These are phyloP conservation scores for Antennarius striatus DNA, from an alignment of 2,113 vertebrate genomes.

Conservation along the genomic window DNA sequence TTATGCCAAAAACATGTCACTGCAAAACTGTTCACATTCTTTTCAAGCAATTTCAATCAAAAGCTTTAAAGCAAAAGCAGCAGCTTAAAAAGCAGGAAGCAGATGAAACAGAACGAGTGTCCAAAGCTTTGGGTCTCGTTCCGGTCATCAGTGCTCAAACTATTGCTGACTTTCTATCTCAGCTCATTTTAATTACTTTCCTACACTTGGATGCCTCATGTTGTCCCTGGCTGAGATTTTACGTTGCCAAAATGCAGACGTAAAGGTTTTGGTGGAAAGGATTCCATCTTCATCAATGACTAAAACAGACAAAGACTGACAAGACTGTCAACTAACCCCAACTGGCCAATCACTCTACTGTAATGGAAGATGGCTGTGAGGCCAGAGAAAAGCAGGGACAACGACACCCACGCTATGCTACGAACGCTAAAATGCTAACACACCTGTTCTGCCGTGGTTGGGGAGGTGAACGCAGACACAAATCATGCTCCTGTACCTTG, in stretches of 20 bases:
- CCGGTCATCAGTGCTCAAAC: slow-evolving; percentile 26
- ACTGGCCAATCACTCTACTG: slow-evolving; percentile 18
- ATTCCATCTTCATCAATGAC: slow-evolving; percentile 37
- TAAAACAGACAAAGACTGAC: slow-evolving; percentile 21
- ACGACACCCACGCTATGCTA: neutral
- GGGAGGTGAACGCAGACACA: slow-evolving; percentile 84
- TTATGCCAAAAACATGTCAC: no score
- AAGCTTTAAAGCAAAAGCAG: no score
- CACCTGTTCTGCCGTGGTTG: slow-evolving; percentile 72
- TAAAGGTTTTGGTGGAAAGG: no score
- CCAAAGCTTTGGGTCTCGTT: slow-evolving; percentile 1
- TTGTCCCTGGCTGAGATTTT: no score
- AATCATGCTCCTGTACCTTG: slow-evolving; percentile 89
- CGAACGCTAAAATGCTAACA: slow-evolving; percentile 31
- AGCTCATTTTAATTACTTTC: neutral
- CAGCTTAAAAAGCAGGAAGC: no score
- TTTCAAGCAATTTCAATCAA: no score
- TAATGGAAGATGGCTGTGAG: slow-evolving; percentile 35
- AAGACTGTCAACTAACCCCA: slow-evolving; percentile 38
- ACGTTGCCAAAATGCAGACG: no score
- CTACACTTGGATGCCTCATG: slow-evolving; percentile 17
- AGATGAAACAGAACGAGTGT: neutral
- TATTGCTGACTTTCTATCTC: slow-evolving; percentile 13
- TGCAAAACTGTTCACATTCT: no score
- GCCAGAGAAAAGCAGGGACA: slow-evolving; percentile 11